phyloP scores from a whole-genome alignment of 1,140 invertebrate species.

The Globodera rostochiensis region DNA sequence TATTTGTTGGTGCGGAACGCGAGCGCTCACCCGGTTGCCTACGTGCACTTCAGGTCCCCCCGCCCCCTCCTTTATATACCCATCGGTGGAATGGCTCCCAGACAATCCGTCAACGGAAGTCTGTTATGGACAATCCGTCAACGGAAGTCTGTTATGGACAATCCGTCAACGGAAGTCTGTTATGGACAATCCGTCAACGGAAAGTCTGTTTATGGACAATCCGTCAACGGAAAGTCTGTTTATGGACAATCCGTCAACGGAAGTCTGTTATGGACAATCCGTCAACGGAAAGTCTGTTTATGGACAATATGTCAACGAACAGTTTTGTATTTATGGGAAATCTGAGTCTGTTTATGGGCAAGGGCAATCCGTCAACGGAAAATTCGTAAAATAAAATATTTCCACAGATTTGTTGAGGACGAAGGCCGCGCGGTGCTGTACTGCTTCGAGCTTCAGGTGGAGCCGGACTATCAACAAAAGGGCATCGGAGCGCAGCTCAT shows the following conservation, averaged over 20 bases:
- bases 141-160: background rate
- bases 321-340: background rate
- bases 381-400: background rate
- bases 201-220: background rate
- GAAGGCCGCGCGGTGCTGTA: slow-evolving; percentile 24
- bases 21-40: slow-evolving; percentile 14
- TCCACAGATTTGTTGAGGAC: slow-evolving; percentile 25
- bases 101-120: background rate
- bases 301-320: too few relatives aligned
- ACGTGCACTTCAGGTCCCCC: slow-evolving; percentile 14
- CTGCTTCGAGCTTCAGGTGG: slow-evolving; percentile 56
- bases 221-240: too few relatives aligned
- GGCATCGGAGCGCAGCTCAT: slow-evolving; percentile 49
- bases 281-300: background rate
- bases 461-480: slow-evolving; percentile 48
- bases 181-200: background rate
- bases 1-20: slow-evolving; percentile 19
- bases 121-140: background rate
- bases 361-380: too few relatives aligned
- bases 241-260: too few relatives aligned
- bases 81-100: background rate
- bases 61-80: too few relatives aligned
- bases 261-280: background rate
- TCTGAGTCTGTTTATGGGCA: background rate
- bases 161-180: background rate